phyloP scores from a whole-genome alignment of 2,797 vertebrate species.

The Furcifer pardalis region DNA sequence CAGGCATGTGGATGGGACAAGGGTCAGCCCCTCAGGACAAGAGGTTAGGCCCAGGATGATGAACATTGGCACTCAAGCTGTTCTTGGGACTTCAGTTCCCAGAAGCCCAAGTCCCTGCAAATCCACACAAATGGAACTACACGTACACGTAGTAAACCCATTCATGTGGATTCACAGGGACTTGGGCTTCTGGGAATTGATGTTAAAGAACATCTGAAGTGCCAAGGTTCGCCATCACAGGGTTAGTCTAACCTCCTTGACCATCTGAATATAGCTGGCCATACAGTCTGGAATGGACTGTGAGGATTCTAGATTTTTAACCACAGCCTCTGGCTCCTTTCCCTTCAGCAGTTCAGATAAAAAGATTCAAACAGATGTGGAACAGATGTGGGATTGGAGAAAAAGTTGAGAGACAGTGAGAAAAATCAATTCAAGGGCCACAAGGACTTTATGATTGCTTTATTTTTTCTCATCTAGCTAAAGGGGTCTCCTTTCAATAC shows the following conservation, averaged over 20 bases:
- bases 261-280: too few species aligned
- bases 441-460: background rate
- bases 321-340: background rate
- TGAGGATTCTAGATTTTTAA: background rate
- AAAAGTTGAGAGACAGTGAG: background rate
- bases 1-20: background rate
- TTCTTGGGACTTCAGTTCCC: too few species aligned
- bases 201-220: too few species aligned
- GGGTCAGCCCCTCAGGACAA: background rate
- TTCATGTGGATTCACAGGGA: too few species aligned
- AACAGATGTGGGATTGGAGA: background rate
- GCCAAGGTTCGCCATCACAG: too few species aligned
- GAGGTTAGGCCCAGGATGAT: too few species aligned
- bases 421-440: background rate
- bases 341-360: background rate
- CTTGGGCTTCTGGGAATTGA: too few species aligned
- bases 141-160: too few species aligned
- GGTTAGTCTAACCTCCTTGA: too few species aligned
- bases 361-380: background rate
- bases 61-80: too few species aligned
- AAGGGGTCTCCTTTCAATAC: background rate
- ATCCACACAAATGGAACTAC: too few species aligned
- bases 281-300: background rate
- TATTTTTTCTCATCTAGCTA: background rate
- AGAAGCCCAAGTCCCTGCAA: too few species aligned